Base-by-base conservation (phyloP, 2,797 vertebrate genomes). In the Babyrousa celebensis region DNA sequence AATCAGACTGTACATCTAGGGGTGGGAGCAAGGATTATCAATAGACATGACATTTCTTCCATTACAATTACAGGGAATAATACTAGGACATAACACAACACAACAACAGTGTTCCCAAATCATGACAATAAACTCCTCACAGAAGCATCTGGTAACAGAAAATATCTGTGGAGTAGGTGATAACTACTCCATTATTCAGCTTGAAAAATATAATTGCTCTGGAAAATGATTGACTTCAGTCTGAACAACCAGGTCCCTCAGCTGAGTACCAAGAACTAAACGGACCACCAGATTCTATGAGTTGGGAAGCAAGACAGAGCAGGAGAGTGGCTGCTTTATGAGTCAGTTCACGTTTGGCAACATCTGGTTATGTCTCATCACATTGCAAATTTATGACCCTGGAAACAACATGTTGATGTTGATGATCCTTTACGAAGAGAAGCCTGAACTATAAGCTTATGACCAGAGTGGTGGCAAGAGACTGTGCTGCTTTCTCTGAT, bases 341-440 rank as follows among this genome's bases (percentile, higher is more conserved):
- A 99, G 98, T 98, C 98, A 6, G 62, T 97, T 97, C 98, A 98
- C 98, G 97, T 98, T 95, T 17, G 93, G 95, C 86, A 98, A 98
- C 98, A 98, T 98, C 98, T 98, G 98, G 98, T 98, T 98, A 96
- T 98, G 98, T 98, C 98, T 98, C 98, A 98, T 98, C 98, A 98
- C 98, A 96, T 95, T 98, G 98, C 98, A 98, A 98, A 98, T 98
- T 99, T 98, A 99, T 98, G 98, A 98, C 97, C 98, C 98, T 98
- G 97, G 98, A 98, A 98, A 98, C 97, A 97, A 98, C 97, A 97
- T 96, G 98, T 97, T 98, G 97, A 93, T 98, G 93, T 82, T 86
- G 98, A 97, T 98, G 98, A 95, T n/a, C 98, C 93, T 96, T 86
- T 68, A 91, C 87, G 9, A 97, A 97, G 93, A 97, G 95, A 96